A percentile compares a stretch with the other conserved stretches of the same genome.
Conservation (phyloP, 2,797 vertebrate species). For the Sciurus carolinensis region DNA sequence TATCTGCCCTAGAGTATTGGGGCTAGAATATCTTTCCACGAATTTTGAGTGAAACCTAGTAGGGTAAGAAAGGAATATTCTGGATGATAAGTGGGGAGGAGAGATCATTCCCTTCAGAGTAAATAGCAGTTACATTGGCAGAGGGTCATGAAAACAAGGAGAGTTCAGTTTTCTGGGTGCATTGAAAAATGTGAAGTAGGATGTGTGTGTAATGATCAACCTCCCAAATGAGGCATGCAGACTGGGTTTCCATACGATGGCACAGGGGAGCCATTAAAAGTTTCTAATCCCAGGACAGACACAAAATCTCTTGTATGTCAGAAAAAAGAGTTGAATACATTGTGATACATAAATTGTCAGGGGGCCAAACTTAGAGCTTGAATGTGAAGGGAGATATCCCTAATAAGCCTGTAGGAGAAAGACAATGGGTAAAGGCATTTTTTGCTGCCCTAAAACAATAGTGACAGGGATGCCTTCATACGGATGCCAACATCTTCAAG, state of each 20-base stretch:
- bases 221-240: neutral
- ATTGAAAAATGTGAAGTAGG: neutral
- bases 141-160: neutral
- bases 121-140: neutral
- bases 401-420: neutral
- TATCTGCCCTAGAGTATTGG: neutral
- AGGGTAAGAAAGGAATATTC: neutral
- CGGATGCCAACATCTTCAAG: neutral
- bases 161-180: neutral
- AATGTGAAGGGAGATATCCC: neutral
- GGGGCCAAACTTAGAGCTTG: neutral
- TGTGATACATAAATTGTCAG: neutral
- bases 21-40: neutral
- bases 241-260: neutral
- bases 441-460: neutral
- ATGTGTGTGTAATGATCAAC: neutral
- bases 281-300: neutral
- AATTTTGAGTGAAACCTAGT: neutral
- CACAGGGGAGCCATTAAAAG: neutral
- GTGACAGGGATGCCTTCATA: neutral
- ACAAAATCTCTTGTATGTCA: slow-evolving; percentile 4
- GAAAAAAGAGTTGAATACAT: neutral
- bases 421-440: neutral
- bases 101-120: neutral
- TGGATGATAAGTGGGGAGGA: neutral